Percentiles rank a stretch among this genome's conserved stretches.
phyloP scores from a whole-genome alignment of 2,888 invertebrate genomes.

The Chaetogeoica ovagalla region DNA sequence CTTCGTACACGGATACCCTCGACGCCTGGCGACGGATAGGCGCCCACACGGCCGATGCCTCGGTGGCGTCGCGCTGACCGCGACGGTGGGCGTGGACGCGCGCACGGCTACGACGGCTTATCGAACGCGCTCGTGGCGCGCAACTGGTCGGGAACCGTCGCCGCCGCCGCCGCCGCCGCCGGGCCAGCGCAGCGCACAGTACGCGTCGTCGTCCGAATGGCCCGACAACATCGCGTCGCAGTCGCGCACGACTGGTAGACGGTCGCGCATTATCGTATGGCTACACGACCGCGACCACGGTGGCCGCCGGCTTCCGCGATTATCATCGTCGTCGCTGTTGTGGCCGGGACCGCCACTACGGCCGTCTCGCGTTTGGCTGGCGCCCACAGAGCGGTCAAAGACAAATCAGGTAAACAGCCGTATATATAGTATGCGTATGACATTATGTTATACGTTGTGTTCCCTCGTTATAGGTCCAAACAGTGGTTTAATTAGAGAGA shows the following conservation, averaged over 20 bases:
- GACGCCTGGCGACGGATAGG: constrained; percentile 31
- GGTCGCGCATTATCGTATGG: constrained; percentile 30
- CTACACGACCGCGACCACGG: constrained; percentile 40
- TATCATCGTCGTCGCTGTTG: not conserved
- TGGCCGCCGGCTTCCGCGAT: constrained; percentile 42
- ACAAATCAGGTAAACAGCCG: constrained; percentile 40
- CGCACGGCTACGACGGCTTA: constrained; percentile 27
- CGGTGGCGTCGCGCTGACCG: constrained; percentile 50
- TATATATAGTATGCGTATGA: too few species aligned
- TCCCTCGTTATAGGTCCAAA: too few species aligned
- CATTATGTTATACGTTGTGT: too few species aligned
- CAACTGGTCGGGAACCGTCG: constrained; percentile 46
- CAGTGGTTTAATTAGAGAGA: too few species aligned
- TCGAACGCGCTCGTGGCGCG: constrained; percentile 53
- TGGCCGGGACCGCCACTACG: not conserved
- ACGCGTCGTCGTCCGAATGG: constrained; percentile 41
- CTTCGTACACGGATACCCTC: not conserved
- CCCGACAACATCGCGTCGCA: constrained; percentile 14
- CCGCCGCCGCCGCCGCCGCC: constrained; percentile 32
- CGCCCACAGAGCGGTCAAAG: constrained; percentile 35
- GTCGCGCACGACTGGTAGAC: constrained; percentile 14
- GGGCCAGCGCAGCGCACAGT: not conserved
- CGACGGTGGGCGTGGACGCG: constrained; percentile 43
- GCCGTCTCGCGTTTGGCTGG: constrained; percentile 10
- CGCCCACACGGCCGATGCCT: constrained; percentile 38